phyloP scores from a whole-genome alignment of 2,113 vertebrate species.

The Zonotrichia leucophrys region DNA sequence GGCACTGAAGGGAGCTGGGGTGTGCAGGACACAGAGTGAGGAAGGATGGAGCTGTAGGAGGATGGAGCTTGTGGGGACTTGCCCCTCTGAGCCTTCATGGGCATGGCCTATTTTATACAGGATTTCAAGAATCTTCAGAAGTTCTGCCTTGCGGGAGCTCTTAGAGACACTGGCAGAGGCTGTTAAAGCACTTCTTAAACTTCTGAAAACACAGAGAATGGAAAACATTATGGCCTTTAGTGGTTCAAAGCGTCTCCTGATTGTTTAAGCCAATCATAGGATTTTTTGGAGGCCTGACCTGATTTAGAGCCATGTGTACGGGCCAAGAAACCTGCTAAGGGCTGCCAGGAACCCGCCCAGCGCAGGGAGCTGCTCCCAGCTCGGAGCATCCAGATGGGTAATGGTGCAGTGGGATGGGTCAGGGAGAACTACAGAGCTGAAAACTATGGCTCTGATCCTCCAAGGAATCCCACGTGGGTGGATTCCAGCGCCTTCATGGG shows the following conservation, averaged over 20 bases:
- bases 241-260: not conserved
- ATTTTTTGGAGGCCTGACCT: not conserved
- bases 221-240: not conserved
- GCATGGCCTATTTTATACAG: fast-evolving
- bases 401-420: not conserved
- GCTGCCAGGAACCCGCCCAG: not conserved
- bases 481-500: not conserved
- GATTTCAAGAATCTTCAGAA: not conserved
- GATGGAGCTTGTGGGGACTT: not conserved
- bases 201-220: not conserved
- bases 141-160: not conserved
- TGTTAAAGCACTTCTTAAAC: not conserved
- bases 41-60: not conserved
- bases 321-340: not conserved
- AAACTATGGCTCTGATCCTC: not conserved
- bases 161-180: not conserved
- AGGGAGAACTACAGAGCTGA: not conserved
- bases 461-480: not conserved
- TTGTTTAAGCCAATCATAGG: not conserved
- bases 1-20: fast-evolving
- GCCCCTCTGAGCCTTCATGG: not conserved
- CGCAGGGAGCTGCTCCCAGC: not conserved
- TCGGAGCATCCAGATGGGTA: not conserved
- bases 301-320: not conserved
- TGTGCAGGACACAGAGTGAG: not conserved